A percentile compares a stretch with the other conserved stretches of the same genome.
These are phyloP conservation scores for Drosophila lacertosa DNA, from an alignment of 1,140 invertebrate genomes.

Conservation along the genomic window DNA sequence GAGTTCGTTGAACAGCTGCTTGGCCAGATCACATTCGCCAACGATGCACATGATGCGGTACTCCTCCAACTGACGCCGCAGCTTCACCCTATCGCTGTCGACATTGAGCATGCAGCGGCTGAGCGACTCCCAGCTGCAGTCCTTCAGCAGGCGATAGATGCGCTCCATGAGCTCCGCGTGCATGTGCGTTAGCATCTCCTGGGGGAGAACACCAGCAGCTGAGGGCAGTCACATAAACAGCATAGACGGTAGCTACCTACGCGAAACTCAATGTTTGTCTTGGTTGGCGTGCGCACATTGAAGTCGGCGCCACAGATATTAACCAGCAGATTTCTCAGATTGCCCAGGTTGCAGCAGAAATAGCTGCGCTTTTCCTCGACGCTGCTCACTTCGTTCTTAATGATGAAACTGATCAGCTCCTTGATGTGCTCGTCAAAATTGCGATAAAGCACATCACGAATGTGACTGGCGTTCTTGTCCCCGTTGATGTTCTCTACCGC, in stretches of 20 bases:
- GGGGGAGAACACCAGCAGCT: background rate
- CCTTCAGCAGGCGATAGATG: conserved; percentile 22
- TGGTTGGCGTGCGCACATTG: conserved; percentile 63
- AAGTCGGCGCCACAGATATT: conserved; percentile 65
- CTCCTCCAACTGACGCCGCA: conserved; percentile 42
- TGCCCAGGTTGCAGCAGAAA: conserved; percentile 61
- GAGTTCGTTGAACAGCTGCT: conserved; percentile 50
- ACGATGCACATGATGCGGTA: conserved; percentile 29
- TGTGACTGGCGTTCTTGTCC: too few species aligned
- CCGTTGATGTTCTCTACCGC: conserved; percentile 22
- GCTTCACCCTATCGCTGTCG: conserved; percentile 15
- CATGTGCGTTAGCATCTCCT: conserved; percentile 74
- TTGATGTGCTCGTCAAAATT: conserved; percentile 55
- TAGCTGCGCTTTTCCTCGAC: conserved; percentile 33
- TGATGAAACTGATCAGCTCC: conserved; percentile 49
- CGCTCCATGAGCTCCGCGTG: conserved; percentile 62
- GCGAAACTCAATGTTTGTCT: conserved; percentile 62
- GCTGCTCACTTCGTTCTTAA: conserved; percentile 31
- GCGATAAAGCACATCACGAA: conserved; percentile 52
- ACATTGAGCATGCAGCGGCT: background rate
- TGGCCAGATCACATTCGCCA: conserved; percentile 47
- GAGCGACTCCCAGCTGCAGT: conserved; percentile 28
- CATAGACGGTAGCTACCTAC: conserved; percentile 37
- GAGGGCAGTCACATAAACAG: background rate
- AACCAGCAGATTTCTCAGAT: conserved; percentile 53